Conservation (phyloP, 2,888 invertebrate species). For the Watsonalla binaria region DNA sequence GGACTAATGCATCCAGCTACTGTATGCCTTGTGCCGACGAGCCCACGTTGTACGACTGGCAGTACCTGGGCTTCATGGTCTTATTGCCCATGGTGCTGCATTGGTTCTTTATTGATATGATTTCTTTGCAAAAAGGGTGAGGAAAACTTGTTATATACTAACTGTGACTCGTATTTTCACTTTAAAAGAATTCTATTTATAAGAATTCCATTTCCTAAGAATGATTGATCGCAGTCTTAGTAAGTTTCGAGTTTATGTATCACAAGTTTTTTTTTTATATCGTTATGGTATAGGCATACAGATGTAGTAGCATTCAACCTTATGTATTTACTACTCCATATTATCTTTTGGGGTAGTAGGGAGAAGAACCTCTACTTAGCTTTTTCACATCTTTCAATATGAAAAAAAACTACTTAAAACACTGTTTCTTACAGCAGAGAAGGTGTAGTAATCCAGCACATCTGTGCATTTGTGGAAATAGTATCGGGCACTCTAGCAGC, state of each 20-base stretch:
- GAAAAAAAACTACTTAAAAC: not conserved
- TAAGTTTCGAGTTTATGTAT: no score
- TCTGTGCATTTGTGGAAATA: constrained; percentile 91
- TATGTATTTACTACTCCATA: no score
- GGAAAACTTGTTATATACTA: constrained; percentile 5
- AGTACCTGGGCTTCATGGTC: constrained; percentile 96
- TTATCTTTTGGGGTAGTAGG: no score
- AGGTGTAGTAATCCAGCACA: constrained; percentile 86
- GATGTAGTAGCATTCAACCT: no score
- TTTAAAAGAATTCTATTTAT: no score
- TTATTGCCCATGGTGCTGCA: constrained; percentile 92
- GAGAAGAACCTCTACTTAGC: no score
- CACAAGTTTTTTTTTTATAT: no score
- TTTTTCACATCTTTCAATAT: no score
- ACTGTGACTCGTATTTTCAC: no score
- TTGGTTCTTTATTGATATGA: constrained; percentile 94
- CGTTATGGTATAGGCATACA: no score
- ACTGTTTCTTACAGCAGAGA: constrained; percentile 80
- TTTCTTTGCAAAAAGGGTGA: constrained; percentile 85
- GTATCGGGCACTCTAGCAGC: constrained; percentile 86
- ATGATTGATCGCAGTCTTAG: no score
- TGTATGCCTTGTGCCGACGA: constrained; percentile 87
- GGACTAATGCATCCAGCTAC: constrained; percentile 84
- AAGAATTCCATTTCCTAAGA: no score
- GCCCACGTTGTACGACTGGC: constrained; percentile 93